phyloP scores from a whole-genome alignment of 2,888 invertebrate species.

The Penaeus monodon region DNA sequence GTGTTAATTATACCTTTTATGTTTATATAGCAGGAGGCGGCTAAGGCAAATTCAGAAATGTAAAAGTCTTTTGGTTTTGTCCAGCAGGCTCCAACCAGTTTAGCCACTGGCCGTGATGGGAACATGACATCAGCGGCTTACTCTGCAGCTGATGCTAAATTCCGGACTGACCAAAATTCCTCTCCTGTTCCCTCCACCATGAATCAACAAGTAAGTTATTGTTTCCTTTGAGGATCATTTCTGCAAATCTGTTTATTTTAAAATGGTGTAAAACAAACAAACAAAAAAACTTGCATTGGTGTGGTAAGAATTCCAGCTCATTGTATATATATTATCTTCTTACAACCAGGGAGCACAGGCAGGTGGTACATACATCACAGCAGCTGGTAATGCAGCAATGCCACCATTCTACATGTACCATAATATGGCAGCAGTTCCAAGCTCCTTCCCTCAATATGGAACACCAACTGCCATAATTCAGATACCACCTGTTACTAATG shows the following conservation, averaged over 20 bases:
- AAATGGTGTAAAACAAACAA: too few species aligned
- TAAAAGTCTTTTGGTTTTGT: background rate
- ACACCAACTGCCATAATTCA: slow-evolving; percentile 75
- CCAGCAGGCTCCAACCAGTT: slow-evolving; percentile 78
- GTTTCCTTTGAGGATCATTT: background rate
- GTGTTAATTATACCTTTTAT: too few species aligned
- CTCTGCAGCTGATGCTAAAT: slow-evolving; percentile 60
- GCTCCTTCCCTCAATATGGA: slow-evolving; percentile 79
- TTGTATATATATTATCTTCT: background rate
- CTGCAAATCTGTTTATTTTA: too few species aligned
- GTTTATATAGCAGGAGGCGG: too few species aligned
- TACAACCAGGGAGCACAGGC: slow-evolving; percentile 60
- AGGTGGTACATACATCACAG: slow-evolving; percentile 66
- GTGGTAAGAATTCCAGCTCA: background rate
- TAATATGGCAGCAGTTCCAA: slow-evolving; percentile 75
- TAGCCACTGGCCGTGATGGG: slow-evolving; percentile 78
- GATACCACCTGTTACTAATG: slow-evolving; percentile 81
- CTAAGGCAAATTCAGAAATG: too few species aligned
- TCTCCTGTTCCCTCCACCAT: slow-evolving; percentile 84
- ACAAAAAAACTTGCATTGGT: background rate
- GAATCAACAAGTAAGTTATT: slow-evolving; percentile 76
- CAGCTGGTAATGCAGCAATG: slow-evolving; percentile 72
- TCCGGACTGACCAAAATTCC: slow-evolving; percentile 82
- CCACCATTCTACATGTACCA: slow-evolving; percentile 82
- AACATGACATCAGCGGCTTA: slow-evolving; percentile 71